These are phyloP conservation scores for Myiagra hebetior DNA, from an alignment of 2,113 vertebrate species.

Conservation along the genomic window DNA sequence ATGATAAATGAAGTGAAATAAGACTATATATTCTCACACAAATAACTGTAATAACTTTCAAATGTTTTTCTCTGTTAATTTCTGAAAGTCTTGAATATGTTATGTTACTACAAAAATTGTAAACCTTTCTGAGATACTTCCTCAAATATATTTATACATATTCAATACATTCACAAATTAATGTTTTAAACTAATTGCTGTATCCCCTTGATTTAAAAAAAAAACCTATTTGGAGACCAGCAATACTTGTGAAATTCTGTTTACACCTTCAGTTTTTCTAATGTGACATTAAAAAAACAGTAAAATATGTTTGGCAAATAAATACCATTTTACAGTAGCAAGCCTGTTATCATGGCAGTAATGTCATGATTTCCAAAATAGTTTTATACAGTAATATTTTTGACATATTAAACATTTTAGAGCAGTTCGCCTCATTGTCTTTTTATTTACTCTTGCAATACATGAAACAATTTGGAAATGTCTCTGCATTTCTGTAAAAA, in stretches of 20 bases:
- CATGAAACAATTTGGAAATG: neutral
- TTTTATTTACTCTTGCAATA: neutral
- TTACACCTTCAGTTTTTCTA: neutral
- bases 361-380: neutral
- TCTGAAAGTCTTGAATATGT: neutral
- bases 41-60: neutral
- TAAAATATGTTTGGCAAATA: neutral
- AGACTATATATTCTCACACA: neutral
- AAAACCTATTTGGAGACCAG: neutral
- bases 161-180: neutral
- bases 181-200: neutral
- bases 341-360: rapidly evolving
- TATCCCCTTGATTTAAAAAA: neutral
- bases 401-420: neutral
- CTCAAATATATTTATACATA: rapidly evolving
- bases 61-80: neutral
- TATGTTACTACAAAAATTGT: neutral
- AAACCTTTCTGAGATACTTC: neutral
- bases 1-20: too few species aligned
- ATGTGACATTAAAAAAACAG: neutral
- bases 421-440: neutral
- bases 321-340: neutral
- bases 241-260: neutral
- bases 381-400: neutral
- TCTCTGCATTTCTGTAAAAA: neutral